Base-by-base conservation (phyloP, 2,797 vertebrate species). In the Dendrocincla tyrannina region DNA sequence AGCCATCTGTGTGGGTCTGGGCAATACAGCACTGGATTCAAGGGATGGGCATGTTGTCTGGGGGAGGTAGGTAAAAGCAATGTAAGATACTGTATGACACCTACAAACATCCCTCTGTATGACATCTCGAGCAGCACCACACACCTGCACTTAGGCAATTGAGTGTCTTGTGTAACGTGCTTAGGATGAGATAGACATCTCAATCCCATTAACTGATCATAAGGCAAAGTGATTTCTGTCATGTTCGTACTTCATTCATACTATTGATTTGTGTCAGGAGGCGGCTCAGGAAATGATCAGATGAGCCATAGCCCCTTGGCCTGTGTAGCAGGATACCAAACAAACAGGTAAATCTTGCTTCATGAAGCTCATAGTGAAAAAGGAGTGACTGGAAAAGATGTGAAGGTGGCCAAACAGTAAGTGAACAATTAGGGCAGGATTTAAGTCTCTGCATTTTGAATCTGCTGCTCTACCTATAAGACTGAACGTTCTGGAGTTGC, bases 161-260 rank as follows among this genome's bases (percentile, higher is more conserved):
- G 47, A 52, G 25, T 27, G 8, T 17, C 37, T 44, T 63, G 16
- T 44, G 55, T 46, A 67, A 59, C 11, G 5, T 68, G 23, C 42
- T 4, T 18, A 44, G 52, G 55, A 32, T 70, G 30, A 4, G 7
- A 74, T n/a, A 81, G 23, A 17, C 28, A 17, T 72, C 69, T n/a
- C 75, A 91, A 69, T 72, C 24, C 35, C 3, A 1, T 68, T 49
- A 81, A 24, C 44, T 0, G 0, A 37, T 79, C 17, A 13, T 32
- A 59, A 85, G 66, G 41, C 44, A 41, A 35, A 80, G 22, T 56
- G 28, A 44, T 64, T 85, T 74, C 72, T 89, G 49, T 81, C 58
- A 39, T 24, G 11, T 82, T 63, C 0, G 0, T 44, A 3, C 28
- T 47, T 89, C 1, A 0, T 55, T 62, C 37, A 10, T 56, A 1